Conservation (phyloP, 2,888 invertebrate species). For the Epinotia nisella region DNA sequence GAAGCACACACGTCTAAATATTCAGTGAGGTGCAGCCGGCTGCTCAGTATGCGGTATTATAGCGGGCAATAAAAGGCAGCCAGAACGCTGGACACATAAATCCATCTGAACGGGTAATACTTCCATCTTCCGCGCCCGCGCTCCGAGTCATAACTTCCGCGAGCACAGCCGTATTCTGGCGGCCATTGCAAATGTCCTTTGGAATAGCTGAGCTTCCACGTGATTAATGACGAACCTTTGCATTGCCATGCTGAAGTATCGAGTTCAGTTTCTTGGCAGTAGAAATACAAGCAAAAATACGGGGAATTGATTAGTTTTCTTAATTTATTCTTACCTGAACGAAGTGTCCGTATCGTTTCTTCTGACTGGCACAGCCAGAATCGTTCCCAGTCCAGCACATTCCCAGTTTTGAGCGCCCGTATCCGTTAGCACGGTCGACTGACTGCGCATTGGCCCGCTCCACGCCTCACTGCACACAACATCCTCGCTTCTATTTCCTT, state of each 20-base stretch:
- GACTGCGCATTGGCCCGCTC: constrained; percentile 28
- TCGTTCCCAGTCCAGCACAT: constrained; percentile 31
- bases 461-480: constrained; percentile 27
- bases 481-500: constrained; percentile 16
- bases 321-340: constrained; percentile 1
- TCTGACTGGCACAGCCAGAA: constrained; percentile 21
- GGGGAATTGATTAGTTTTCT: not conserved
- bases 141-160: constrained; percentile 27
- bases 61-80: constrained; percentile 34
- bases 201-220: not conserved
- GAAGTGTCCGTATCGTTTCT: constrained; percentile 13
- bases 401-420: constrained; percentile 34
- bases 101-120: constrained; percentile 34
- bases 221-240: constrained; percentile 8
- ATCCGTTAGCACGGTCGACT: constrained; percentile 39
- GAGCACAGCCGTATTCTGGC: constrained; percentile 31
- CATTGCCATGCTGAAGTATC: constrained; percentile 13
- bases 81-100: constrained; percentile 38
- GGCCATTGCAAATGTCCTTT: constrained; percentile 9
- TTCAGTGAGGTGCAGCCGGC: constrained; percentile 20
- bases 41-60: constrained; percentile 27
- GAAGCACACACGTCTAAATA: constrained; percentile 29
- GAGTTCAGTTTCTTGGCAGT: not conserved
- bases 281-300: not conserved
- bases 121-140: constrained; percentile 24